phyloP scores from a whole-genome alignment of 2,113 vertebrate genomes.

The Psettodes erumei region DNA sequence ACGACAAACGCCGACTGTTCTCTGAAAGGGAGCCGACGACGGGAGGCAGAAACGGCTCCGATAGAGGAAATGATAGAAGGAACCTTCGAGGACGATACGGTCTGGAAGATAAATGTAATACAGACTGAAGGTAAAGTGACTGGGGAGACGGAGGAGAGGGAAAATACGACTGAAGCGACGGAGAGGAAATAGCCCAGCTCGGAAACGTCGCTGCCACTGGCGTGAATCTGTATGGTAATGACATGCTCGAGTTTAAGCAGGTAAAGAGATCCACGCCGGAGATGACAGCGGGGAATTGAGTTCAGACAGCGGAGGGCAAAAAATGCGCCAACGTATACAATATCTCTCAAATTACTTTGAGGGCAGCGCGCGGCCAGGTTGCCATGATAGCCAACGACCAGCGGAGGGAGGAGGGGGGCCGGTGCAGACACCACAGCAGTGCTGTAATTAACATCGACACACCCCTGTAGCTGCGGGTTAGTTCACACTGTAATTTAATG shows the following conservation, averaged over 20 bases:
- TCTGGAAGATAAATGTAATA: not conserved
- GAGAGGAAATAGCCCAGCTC: not conserved
- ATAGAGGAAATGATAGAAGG: not conserved
- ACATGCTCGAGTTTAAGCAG: constrained; percentile 15
- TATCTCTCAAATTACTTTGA: constrained; percentile 50
- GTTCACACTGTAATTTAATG: not conserved
- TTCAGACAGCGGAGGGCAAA: constrained; percentile 1
- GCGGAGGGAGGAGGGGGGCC: not conserved
- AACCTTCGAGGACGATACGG: not conserved
- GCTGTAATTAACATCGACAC: constrained; percentile 34
- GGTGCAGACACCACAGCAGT: not conserved
- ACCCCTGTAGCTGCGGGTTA: not conserved
- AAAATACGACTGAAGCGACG: not conserved
- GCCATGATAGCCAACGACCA: constrained; percentile 41
- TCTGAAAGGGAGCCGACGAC: constrained; percentile 4
- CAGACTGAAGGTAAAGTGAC: not conserved
- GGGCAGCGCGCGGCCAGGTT: constrained; percentile 30
- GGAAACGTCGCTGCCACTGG: not conserved
- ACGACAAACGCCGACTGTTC: constrained; percentile 51
- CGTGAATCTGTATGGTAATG: not conserved
- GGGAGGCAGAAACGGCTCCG: not conserved
- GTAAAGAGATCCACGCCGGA: constrained; percentile 14
- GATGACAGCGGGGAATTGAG: constrained; percentile 1
- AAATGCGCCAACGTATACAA: constrained; percentile 31
- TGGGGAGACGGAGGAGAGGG: not conserved